A percentile compares a stretch with the other conserved stretches of the same genome.
Evolutionary conservation across 1,140 invertebrate species (phyloP).

Genomic region (Berghia stephanieae): DNA sequence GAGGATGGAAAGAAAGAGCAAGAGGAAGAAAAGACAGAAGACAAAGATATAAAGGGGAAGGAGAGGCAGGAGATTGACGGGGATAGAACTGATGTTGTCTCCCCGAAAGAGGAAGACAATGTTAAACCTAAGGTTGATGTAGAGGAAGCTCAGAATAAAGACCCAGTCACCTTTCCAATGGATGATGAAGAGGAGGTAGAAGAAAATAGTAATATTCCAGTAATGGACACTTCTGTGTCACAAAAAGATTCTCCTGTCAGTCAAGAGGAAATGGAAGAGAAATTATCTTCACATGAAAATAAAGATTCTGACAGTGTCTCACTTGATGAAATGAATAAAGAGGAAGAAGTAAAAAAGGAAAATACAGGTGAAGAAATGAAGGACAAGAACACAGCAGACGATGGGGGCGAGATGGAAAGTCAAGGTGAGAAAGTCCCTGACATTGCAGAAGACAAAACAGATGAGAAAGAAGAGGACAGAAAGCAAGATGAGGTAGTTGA

Average conservation of each 20-base stretch:
- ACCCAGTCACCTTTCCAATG: background rate
- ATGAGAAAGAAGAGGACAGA: background rate
- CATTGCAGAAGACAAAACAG: background rate
- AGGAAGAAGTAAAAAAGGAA: background rate
- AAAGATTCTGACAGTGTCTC: too few species aligned
- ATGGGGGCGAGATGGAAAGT: background rate
- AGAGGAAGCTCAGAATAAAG: background rate
- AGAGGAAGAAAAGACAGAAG: background rate
- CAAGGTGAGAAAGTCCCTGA: background rate
- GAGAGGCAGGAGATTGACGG: conserved; percentile 5
- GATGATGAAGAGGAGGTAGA: background rate
- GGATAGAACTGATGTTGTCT: background rate
- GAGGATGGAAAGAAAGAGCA: background rate
- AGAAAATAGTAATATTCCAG: background rate
- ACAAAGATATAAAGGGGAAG: background rate
- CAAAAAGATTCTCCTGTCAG: background rate
- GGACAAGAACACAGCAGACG: background rate
- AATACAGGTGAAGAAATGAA: background rate
- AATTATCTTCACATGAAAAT: background rate
- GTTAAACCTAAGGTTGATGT: background rate
- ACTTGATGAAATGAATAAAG: background rate
- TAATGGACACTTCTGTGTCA: background rate
- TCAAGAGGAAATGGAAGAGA: conserved; percentile 1
- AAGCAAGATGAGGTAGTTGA: background rate
- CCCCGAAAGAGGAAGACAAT: background rate